Evolutionary conservation across 2,797 vertebrate species (phyloP), one percentile per base, ranked within the genome.

Genomic region (Pseudomugil tenellus): DNA sequence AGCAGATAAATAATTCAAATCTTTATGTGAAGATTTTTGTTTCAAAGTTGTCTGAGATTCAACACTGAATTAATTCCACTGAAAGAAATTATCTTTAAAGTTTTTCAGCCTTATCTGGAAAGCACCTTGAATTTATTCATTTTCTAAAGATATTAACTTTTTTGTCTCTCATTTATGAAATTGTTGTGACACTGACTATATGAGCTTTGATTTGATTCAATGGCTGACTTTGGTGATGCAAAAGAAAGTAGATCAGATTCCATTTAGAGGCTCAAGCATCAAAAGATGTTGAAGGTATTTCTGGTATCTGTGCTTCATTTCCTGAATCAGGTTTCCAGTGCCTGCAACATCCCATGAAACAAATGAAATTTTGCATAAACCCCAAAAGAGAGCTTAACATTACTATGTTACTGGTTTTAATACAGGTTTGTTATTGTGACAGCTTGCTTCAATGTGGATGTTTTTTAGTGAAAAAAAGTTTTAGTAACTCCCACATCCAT

Each of bases 1-100:
- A 21, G 3, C 0, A 0, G 2, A n/a, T 58, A 55, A 60, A 67
- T 72, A 21, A 34, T 64, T 72, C 26, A n/a, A 59, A 63, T 23
- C 17, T 5, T 17, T 48, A 3, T 31, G 3, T 6, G 29, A 31
- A 31, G 6, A 6, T 31, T 31, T 31, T 31, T 31, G 29, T 31
- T 31, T n/a, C n/a, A n/a, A n/a, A n/a, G 21, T 46, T 39, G 61
- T 17, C 63, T 49, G 9, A 25, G 23, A 19, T 66, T 62, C 37
- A 39, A 26, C 13, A 10, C 56, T 46, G n/a, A 21, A 58, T 59
- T 19, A 31, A 16, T 51, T 67, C 26, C 39, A 37, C 43, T 58
- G 6, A 29, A 67, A 58, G 37, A 64, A 35, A 39, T n/a, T 23
- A 32, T 19, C 41, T 55, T 39, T 25, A 43, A 19, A 31, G 39